Conservation (phyloP, 2,888 invertebrate genomes). For the Leucophora obtusa region DNA sequence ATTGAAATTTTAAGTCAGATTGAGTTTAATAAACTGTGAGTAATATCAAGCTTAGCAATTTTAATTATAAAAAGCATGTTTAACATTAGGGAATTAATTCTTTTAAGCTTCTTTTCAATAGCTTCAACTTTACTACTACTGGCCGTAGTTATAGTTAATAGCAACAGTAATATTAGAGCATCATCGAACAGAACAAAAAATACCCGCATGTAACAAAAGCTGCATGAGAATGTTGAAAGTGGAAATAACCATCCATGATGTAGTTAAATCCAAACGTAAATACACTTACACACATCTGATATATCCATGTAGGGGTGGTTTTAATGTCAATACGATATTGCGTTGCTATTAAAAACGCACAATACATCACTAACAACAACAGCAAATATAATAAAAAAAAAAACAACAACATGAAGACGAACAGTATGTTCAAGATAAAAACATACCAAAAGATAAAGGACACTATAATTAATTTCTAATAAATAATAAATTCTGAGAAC, state of each 20-base stretch:
- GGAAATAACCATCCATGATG: conserved; percentile 50
- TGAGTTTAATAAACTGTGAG: no score
- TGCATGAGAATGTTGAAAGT: conserved; percentile 62
- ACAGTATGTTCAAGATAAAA: conserved; percentile 50
- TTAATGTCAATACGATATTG: conserved; percentile 54
- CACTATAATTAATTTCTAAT: conserved; percentile 55
- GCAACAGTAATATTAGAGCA: conserved; percentile 48
- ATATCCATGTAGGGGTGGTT: conserved; percentile 57
- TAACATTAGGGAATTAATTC: no score
- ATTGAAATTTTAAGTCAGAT: no score
- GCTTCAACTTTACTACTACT: conserved; percentile 13
- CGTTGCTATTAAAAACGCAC: conserved; percentile 58
- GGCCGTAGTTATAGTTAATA: conserved; percentile 36
- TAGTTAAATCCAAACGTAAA: conserved; percentile 40
- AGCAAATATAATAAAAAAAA: conserved; percentile 21
- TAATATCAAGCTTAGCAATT: no score
- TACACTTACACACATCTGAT: not conserved
- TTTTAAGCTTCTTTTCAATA: no score
- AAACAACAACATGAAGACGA: conserved; percentile 46
- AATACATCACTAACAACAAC: conserved; percentile 42
- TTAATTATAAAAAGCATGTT: no score
- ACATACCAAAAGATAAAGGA: conserved; percentile 45
- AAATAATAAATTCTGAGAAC: conserved; percentile 53
- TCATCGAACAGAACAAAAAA: not conserved
- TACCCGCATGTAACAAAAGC: conserved; percentile 63